Evolutionary conservation across 1,140 invertebrate species (phyloP).

Genomic region (Agrypnia vestita): DNA sequence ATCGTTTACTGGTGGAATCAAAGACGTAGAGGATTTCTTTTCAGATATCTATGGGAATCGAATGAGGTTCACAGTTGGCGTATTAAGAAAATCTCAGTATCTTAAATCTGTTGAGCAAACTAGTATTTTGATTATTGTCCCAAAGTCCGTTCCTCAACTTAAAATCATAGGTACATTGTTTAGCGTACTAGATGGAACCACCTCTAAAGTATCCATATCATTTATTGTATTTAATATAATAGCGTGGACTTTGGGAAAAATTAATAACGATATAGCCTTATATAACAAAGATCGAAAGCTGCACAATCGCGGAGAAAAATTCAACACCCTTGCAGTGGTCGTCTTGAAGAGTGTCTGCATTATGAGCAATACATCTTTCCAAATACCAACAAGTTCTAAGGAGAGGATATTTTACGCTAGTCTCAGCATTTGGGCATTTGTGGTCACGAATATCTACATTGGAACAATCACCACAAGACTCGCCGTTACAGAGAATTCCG

Average conservation of each 20-base stretch:
- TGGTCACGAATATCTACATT: too few species aligned
- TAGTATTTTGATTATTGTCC: constrained; percentile 37
- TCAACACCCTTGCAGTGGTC: too few species aligned
- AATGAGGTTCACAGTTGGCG: constrained; percentile 24
- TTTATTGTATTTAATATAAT: constrained; percentile 37
- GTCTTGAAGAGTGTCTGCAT: too few species aligned
- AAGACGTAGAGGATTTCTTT: constrained; percentile 40
- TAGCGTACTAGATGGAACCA: constrained; percentile 20
- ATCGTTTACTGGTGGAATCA: constrained; percentile 7
- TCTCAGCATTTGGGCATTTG: too few species aligned
- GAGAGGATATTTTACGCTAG: too few species aligned
- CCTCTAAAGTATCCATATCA: neutral
- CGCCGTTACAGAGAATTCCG: too few species aligned
- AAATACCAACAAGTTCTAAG: too few species aligned
- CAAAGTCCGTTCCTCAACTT: constrained; percentile 17
- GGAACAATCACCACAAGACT: too few species aligned
- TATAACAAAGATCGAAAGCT: too few species aligned
- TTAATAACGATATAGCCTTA: constrained; percentile 14
- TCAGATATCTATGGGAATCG: constrained; percentile 51
- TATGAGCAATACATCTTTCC: too few species aligned
- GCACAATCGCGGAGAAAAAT: too few species aligned
- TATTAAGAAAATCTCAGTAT: constrained; percentile 28
- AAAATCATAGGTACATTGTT: constrained; percentile 29
- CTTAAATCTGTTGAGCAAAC: constrained; percentile 36
- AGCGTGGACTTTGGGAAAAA: constrained; percentile 40